A percentile compares a stretch with the other conserved stretches of the same genome.
Evolutionary conservation across 92 coral and sea anemone species (phyloP).

Genomic region (Galaxea fascicularis): DNA sequence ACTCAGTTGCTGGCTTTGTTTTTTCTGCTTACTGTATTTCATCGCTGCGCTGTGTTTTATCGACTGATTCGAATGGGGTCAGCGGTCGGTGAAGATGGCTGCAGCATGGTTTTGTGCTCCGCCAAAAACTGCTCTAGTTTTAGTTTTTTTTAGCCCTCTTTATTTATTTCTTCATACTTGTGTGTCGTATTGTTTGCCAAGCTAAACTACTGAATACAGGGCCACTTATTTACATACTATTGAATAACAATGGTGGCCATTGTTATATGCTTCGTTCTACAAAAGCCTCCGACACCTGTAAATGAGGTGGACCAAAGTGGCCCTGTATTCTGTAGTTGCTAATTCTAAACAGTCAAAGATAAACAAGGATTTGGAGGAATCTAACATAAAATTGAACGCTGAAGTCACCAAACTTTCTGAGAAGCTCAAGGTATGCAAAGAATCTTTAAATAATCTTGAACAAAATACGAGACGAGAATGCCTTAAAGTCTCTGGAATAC

Average conservation of each 20-base stretch:
- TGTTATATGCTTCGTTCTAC: no score
- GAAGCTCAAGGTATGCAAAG: no score
- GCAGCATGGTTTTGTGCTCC: slow-evolving; percentile 8
- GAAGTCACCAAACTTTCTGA: background rate
- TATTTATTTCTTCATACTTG: slow-evolving; percentile 15
- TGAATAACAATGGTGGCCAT: no score
- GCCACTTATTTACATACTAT: no score
- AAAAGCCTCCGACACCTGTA: no score
- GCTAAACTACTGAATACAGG: no score
- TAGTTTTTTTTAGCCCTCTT: slow-evolving; percentile 21
- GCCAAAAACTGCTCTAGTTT: slow-evolving; percentile 23
- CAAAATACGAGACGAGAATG: slow-evolving; percentile 30
- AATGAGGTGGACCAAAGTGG: no score
- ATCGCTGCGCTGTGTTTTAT: background rate
- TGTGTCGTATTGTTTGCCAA: slow-evolving; percentile 9
- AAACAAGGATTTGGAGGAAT: slow-evolving; percentile 6
- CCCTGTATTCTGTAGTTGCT: no score
- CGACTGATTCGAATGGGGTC: background rate
- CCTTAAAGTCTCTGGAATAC: background rate
- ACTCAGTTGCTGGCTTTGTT: background rate
- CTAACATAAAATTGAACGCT: background rate
- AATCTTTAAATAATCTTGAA: no score
- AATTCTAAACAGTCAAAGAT: background rate
- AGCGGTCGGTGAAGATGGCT: background rate
- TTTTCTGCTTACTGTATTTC: background rate